phyloP scores from a whole-genome alignment of 92 coral and sea anemone genomes.

The Chrysogorgia sp. region DNA sequence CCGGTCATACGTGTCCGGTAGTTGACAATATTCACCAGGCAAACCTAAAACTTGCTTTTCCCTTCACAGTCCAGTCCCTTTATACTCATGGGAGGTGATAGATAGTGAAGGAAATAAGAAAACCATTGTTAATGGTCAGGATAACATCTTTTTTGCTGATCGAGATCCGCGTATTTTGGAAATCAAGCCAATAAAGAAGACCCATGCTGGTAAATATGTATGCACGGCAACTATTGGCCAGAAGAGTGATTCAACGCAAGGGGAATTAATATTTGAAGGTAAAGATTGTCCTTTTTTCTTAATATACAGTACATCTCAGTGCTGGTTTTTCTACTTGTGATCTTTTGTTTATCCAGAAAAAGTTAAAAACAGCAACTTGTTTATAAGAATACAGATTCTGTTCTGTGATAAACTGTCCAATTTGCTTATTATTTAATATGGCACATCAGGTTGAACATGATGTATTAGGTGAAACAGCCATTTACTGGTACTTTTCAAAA shows the following conservation, averaged over 20 bases:
- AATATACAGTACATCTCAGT: neutral
- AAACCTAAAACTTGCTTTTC: neutral
- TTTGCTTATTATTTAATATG: too few species aligned
- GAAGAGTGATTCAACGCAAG: conserved; percentile 5
- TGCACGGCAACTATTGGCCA: conserved; percentile 26
- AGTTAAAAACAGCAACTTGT: too few species aligned
- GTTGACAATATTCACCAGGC: too few species aligned
- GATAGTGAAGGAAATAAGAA: conserved; percentile 22
- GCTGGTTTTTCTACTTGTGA: neutral
- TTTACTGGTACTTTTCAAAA: too few species aligned
- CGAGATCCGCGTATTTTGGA: conserved; percentile 13
- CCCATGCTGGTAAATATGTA: conserved; percentile 17
- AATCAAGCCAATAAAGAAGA: neutral
- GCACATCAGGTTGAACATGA: too few species aligned
- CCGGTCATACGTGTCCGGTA: too few species aligned
- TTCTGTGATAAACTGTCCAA: too few species aligned
- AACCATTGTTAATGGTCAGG: conserved; percentile 43
- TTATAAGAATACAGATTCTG: too few species aligned
- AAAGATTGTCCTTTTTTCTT: neutral
- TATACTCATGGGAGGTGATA: conserved; percentile 36
- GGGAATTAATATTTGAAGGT: conserved; percentile 19
- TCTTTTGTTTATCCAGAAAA: neutral
- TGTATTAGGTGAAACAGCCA: too few species aligned
- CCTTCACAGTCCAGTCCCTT: conserved; percentile 43
- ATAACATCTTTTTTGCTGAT: conserved; percentile 26